These are phyloP conservation scores for Erynnis tages DNA, from an alignment of 2,888 invertebrate genomes.

Conservation along the genomic window DNA sequence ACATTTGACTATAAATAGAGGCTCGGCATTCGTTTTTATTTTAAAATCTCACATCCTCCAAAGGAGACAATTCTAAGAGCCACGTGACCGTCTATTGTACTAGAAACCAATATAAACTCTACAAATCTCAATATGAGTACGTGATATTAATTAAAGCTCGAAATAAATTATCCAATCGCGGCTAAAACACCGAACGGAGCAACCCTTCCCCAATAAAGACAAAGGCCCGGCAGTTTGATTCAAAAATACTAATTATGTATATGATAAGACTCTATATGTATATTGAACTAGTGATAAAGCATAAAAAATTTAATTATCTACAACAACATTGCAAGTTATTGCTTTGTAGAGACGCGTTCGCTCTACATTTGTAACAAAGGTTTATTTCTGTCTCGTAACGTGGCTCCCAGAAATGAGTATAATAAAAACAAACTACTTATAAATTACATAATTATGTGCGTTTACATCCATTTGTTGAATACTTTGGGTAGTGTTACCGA, in stretches of 20 bases:
- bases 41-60: constrained; percentile 57
- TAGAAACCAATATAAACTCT: constrained; percentile 12
- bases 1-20: constrained; percentile 42
- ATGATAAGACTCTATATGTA: neutral
- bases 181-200: neutral
- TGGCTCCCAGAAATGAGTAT: constrained; percentile 42
- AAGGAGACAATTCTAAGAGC: constrained; percentile 42
- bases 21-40: constrained; percentile 56
- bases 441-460: constrained; percentile 60
- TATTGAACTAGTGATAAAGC: constrained; percentile 3
- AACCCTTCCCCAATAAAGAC: constrained; percentile 11
- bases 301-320: neutral
- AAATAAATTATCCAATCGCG: constrained; percentile 11
- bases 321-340: constrained; percentile 15
- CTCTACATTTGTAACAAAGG: neutral
- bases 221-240: neutral
- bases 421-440: constrained; percentile 55
- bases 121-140: constrained; percentile 32
- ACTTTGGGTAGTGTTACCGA: constrained; percentile 57
- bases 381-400: constrained; percentile 31
- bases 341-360: neutral
- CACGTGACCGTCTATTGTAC: constrained; percentile 37
- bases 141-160: constrained; percentile 34
- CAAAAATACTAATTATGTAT: neutral
- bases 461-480: constrained; percentile 61